phyloP scores from a whole-genome alignment of 2,888 invertebrate species.

The Chrysotoxum bicinctum region DNA sequence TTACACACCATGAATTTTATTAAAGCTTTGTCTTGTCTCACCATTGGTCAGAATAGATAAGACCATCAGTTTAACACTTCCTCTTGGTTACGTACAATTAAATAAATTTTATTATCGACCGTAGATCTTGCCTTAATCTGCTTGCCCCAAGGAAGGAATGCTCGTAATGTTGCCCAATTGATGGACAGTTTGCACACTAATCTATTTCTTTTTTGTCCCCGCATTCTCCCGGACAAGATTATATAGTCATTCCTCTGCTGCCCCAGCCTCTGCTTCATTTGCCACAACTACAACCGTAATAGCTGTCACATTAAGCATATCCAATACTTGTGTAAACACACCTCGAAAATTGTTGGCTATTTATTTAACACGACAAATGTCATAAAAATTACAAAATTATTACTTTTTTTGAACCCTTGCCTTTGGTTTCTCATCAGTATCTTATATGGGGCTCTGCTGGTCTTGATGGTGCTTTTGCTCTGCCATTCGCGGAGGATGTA shows the following conservation, averaged over 20 bases:
- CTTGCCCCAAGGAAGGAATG: conserved; percentile 31
- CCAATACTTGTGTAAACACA: conserved; percentile 62
- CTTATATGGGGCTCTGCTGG: conserved; percentile 34
- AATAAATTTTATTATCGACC: conserved; percentile 47
- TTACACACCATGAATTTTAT: not conserved
- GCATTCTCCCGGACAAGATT: conserved; percentile 36
- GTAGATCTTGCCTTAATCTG: conserved; percentile 48
- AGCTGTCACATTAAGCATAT: conserved; percentile 59
- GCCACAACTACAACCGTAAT: conserved; percentile 23
- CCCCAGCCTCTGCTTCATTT: not conserved
- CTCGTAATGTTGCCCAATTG: conserved; percentile 61
- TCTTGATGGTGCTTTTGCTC: not conserved
- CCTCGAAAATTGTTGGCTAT: conserved; percentile 66
- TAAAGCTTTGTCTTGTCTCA: conserved; percentile 9
- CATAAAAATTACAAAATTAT: conserved; percentile 71
- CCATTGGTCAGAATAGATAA: conserved; percentile 48
- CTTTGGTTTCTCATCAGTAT: conserved; percentile 62
- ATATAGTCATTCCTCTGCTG: conserved; percentile 39
- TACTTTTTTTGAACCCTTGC: conserved; percentile 69
- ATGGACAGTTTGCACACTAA: conserved; percentile 66
- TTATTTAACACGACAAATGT: conserved; percentile 69
- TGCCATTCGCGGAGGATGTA: conserved; percentile 60
- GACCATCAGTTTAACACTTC: conserved; percentile 33
- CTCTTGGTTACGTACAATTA: conserved; percentile 20
- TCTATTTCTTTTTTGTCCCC: conserved; percentile 39